Evolutionary conservation across 2,113 vertebrate genomes (phyloP).

Genomic region (Xiphias gladius): DNA sequence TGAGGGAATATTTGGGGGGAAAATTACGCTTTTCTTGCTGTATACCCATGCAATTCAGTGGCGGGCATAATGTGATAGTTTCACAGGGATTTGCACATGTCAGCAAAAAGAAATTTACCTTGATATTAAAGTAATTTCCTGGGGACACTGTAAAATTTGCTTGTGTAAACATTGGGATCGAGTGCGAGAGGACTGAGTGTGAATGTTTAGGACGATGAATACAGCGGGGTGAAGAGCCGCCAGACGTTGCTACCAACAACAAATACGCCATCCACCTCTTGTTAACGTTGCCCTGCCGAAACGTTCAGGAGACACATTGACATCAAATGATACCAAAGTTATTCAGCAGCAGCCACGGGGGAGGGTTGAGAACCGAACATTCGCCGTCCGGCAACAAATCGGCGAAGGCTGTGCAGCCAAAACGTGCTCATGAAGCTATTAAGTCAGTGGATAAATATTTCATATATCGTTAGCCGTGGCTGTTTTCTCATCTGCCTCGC

Average conservation of each 20-base stretch:
- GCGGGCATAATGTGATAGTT: not conserved
- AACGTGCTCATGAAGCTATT: not conserved
- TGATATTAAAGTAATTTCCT: not conserved
- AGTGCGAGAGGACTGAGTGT: too few relatives aligned
- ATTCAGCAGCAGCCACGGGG: not conserved
- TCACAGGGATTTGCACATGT: not conserved
- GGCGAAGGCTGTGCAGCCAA: not conserved
- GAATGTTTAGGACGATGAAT: not conserved
- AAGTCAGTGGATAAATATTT: constrained; percentile 19
- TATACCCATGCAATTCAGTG: not conserved
- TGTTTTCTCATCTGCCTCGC: not conserved
- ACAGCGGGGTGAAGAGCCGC: not conserved
- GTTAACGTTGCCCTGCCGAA: not conserved
- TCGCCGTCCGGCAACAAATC: not conserved
- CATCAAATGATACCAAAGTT: not conserved
- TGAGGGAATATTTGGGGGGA: not conserved
- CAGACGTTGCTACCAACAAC: not conserved
- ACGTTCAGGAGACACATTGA: not conserved
- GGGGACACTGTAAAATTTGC: not conserved
- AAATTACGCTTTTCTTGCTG: not conserved
- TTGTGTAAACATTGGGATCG: too few relatives aligned
- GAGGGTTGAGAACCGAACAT: not conserved
- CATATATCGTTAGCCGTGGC: not conserved
- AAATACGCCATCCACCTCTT: not conserved
- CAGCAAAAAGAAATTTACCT: not conserved